Evolutionary conservation across 2,797 vertebrate species (phyloP).

Genomic region (Scyliorhinus canicula): DNA sequence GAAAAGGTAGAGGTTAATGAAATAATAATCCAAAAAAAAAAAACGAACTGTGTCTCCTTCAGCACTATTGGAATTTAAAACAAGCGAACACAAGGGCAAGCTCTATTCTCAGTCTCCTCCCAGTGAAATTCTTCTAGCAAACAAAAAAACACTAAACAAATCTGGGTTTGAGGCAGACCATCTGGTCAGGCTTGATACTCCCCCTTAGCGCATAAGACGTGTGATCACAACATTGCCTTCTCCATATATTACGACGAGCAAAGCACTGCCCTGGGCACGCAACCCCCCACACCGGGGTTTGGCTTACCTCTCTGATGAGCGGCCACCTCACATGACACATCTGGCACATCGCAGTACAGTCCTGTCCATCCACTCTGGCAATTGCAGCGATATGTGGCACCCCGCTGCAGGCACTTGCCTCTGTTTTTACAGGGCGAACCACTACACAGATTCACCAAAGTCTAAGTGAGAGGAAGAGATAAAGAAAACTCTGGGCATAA

Average conservation of each 20-base stretch:
- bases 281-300: not conserved
- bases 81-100: not conserved
- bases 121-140: not conserved
- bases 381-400: slow-evolving; percentile 67
- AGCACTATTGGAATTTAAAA: not conserved
- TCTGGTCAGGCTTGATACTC: not conserved
- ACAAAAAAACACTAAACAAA: not conserved
- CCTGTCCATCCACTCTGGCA: slow-evolving; percentile 75
- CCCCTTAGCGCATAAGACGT: not conserved
- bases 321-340: slow-evolving; percentile 70
- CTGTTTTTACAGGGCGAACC: slow-evolving; percentile 75
- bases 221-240: not conserved
- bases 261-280: not conserved
- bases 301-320: slow-evolving; percentile 66
- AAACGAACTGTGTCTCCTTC: not conserved
- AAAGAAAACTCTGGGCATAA: not conserved
- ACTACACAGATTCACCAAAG: slow-evolving; percentile 72
- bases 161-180: not conserved
- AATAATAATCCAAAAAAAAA: not conserved
- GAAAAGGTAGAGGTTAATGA: slow-evolving; percentile 34
- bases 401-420: slow-evolving; percentile 73
- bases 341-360: slow-evolving; percentile 82
- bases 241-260: not conserved
- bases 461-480: slow-evolving; percentile 55
- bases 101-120: not conserved